Percentiles rank a stretch among this genome's conserved stretches.
These are phyloP conservation scores for Mystacornis crossleyi DNA, from an alignment of 2,113 vertebrate species.

Conservation along the genomic window DNA sequence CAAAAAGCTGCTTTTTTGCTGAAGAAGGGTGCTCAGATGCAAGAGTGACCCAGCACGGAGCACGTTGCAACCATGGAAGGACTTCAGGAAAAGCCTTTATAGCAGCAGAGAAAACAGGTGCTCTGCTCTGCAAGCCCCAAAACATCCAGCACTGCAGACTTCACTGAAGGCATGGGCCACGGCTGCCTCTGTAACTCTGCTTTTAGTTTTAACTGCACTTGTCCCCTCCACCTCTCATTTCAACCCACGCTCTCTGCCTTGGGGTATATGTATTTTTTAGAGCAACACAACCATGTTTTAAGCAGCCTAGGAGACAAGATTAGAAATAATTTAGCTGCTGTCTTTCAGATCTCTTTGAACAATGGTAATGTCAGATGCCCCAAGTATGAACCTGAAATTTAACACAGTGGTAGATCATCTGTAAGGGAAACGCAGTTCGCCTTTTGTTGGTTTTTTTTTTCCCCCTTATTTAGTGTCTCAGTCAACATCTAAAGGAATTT, in stretches of 20 bases:
- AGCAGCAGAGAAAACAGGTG: neutral
- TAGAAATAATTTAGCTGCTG: neutral
- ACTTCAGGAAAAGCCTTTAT: neutral
- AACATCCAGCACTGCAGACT: neutral
- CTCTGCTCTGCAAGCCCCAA: neutral
- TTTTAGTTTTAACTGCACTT: neutral
- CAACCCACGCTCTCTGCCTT: neutral
- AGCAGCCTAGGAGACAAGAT: neutral
- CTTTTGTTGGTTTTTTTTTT: neutral
- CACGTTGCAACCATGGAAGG: rapidly evolving
- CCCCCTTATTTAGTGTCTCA: neutral
- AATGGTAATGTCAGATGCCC: neutral
- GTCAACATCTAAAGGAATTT: neutral
- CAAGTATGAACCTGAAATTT: neutral
- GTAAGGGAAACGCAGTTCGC: neutral
- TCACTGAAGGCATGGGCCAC: neutral
- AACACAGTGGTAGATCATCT: neutral
- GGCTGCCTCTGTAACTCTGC: neutral
- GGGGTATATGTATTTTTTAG: neutral
- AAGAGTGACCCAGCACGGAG: rapidly evolving
- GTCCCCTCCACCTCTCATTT: neutral
- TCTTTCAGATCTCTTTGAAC: neutral
- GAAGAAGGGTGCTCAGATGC: neutral
- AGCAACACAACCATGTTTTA: neutral
- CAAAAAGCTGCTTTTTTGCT: neutral